Base-by-base conservation (phyloP, 2,888 invertebrate genomes). In the Rhagophthalmus giganteus region DNA sequence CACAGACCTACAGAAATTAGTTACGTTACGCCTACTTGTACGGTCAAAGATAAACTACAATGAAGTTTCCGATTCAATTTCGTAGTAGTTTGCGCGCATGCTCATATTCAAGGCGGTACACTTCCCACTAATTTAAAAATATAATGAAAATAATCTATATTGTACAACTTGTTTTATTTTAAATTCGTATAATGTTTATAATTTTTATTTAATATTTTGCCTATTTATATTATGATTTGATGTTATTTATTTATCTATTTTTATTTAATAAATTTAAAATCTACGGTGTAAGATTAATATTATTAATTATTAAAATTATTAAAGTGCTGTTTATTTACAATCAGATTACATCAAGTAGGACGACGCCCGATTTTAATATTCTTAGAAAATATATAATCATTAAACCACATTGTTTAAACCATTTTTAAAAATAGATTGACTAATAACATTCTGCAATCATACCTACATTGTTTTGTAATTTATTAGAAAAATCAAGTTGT, bases 21-120 rank as follows among this genome's bases (percentile, higher is more conserved):
- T n/a, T n/a, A 55, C 59, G 67, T 68, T 65, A 66, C 66, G 66
- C 67, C 68, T 67, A 67, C 65, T 41, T 40, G 49, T 40, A 44
- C 40, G 41, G 52, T 50, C 49, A 48, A 53, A 32, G 51, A 52
- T 45, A 54, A 51, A 55, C 56, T 55, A 45, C 45, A 50, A 31
- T 50, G 44, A 50, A 50, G 50, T 50, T 50, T 26, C 38, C 37
- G 37, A 20, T 46, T 45, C 37, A 31, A 28, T 25, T 46, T 30
- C 12, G n/a, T n/a, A 15, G 11, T n/a, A 2, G 4, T 13, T 1
- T 5, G 7, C 7, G 33, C 47, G 40, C 40, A 34, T 47, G 47
- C 46, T 7, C 12, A 14, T 14, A 5, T 3, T 25, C 45, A 46
- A 37, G 45, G 41, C n/a, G 24, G 32, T 10, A 13, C 11, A 15